Conservation (phyloP, 2,888 invertebrate genomes). For the Drosophila anomalata region DNA sequence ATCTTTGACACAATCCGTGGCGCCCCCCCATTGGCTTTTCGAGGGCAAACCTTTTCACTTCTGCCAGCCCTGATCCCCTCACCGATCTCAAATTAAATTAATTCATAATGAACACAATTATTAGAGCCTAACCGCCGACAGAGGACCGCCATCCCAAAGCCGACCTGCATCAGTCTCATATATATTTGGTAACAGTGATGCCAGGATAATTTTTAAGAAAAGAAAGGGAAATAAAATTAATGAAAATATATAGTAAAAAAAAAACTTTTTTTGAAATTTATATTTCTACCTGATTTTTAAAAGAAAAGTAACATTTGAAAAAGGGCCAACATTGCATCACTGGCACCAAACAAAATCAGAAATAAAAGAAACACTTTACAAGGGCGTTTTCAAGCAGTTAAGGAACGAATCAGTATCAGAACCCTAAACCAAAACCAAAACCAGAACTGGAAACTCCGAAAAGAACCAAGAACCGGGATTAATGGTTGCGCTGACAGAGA, state of each 20-base stretch:
- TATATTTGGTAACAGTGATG: conserved; percentile 14
- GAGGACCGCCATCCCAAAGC: conserved; percentile 26
- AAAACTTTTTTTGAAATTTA: background rate
- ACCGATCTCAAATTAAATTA: conserved; percentile 68
- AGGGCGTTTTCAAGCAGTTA: conserved; percentile 73
- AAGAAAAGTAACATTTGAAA: background rate
- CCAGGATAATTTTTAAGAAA: background rate
- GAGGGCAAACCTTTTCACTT: conserved; percentile 74
- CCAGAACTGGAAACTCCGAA: conserved; percentile 23
- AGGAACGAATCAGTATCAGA: conserved; percentile 41
- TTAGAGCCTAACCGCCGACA: conserved; percentile 60
- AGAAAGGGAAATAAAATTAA: background rate
- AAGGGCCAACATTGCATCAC: conserved; percentile 28
- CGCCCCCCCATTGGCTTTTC: conserved; percentile 74
- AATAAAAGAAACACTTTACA: conserved; percentile 51
- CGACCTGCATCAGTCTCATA: conserved; percentile 28
- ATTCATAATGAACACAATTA: conserved; percentile 78
- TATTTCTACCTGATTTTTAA: conserved; percentile 1
- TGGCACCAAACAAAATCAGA: conserved; percentile 20
- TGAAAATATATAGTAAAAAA: background rate
- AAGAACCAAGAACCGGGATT: conserved; percentile 49
- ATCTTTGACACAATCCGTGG: conserved; percentile 79
- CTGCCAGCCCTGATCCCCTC: conserved; percentile 14
- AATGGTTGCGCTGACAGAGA: conserved; percentile 72
- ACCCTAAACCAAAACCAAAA: background rate